Conservation (phyloP, 1,140 invertebrate genomes). For the Phymorhynchus buccinoides region DNA sequence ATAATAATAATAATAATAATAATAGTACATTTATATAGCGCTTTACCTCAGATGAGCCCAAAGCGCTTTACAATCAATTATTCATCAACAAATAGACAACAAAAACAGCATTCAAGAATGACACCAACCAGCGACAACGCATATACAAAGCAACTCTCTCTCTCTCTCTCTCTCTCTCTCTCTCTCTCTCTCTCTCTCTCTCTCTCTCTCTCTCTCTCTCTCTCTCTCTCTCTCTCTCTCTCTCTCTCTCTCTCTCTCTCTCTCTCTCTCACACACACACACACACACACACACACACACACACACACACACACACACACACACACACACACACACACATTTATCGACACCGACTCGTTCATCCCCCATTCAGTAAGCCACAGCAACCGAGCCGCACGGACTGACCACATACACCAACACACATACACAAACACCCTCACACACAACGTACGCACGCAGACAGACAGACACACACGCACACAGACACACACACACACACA, state of each 20-base stretch:
- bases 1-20: too few relatives aligned
- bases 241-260: not conserved
- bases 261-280: not conserved
- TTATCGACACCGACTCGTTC: not conserved
- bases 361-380: not conserved
- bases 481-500: constrained; percentile 20
- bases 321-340: not conserved
- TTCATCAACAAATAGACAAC: too few relatives aligned
- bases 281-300: not conserved
- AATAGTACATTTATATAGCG: too few relatives aligned
- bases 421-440: too few relatives aligned
- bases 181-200: not conserved
- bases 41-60: too few relatives aligned
- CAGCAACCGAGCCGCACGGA: too few relatives aligned
- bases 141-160: not conserved
- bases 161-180: not conserved
- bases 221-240: not conserved
- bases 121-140: too few relatives aligned
- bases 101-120: too few relatives aligned
- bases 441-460: not conserved
- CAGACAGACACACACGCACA: not conserved
- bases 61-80: too few relatives aligned
- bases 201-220: not conserved
- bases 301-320: constrained; percentile 5
- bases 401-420: not conserved